Percentiles rank a stretch among this genome's conserved stretches.
These are phyloP conservation scores for Littorina saxatilis DNA, from an alignment of 1,140 invertebrate genomes.

Conservation along the genomic window DNA sequence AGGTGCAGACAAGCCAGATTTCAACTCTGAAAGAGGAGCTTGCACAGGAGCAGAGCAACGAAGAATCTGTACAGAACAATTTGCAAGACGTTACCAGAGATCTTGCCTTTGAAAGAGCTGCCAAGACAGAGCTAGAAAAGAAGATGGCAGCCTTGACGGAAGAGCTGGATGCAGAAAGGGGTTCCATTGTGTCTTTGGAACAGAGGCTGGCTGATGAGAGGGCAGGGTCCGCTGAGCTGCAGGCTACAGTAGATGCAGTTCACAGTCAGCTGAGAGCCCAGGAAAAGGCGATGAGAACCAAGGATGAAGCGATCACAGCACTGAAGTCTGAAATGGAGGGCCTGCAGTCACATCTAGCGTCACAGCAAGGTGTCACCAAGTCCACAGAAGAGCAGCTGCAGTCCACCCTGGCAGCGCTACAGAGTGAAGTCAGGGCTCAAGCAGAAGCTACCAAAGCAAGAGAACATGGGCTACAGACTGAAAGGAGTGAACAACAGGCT, in stretches of 20 bases:
- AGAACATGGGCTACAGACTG: not conserved
- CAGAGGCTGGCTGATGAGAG: slow-evolving; percentile 16
- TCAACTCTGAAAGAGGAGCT: slow-evolving; percentile 7
- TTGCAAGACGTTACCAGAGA: not conserved
- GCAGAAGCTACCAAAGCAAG: not conserved
- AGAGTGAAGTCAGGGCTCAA: slow-evolving; percentile 1
- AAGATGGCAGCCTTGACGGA: not conserved
- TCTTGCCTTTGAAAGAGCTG: not conserved
- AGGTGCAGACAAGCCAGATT: not conserved
- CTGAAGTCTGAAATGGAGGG: not conserved
- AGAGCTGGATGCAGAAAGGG: not conserved
- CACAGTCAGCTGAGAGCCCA: not conserved
- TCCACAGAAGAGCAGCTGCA: slow-evolving; percentile 3
- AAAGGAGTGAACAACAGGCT: not conserved
- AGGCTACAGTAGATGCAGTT: not conserved
- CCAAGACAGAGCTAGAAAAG: not conserved
- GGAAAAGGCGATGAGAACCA: not conserved
- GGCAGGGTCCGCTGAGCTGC: slow-evolving; percentile 3
- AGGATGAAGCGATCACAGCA: not conserved
- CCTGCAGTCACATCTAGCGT: not conserved
- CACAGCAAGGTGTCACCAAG: not conserved
- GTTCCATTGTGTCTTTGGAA: not conserved
- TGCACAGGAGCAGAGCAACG: not conserved
- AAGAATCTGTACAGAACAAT: not conserved
- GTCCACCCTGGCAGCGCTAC: not conserved